phyloP scores from a whole-genome alignment of 2,797 vertebrate species.

The Pterois miles region DNA sequence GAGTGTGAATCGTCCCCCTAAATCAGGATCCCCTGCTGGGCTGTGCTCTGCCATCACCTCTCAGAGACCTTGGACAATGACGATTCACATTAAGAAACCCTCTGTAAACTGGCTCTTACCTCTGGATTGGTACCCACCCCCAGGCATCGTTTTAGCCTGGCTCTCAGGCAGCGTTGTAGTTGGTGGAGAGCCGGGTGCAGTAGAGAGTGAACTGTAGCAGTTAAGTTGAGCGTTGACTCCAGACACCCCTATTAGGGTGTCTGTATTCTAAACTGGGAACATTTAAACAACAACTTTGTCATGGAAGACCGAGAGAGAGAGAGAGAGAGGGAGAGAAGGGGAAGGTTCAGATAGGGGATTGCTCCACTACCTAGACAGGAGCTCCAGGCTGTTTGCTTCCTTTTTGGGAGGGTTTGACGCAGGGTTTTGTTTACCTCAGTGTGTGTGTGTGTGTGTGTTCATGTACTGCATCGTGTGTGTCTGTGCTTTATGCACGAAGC shows the following conservation, averaged over 20 bases:
- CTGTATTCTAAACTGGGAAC: slow-evolving; percentile 67
- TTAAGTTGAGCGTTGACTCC: slow-evolving; percentile 60
- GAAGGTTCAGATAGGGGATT: slow-evolving; percentile 67
- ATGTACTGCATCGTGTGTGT: slow-evolving; percentile 30
- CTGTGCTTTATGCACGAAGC: slow-evolving; percentile 53
- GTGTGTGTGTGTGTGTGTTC: slow-evolving; percentile 27
- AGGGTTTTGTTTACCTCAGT: slow-evolving; percentile 65
- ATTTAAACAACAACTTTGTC: slow-evolving; percentile 70
- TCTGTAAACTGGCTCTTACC: slow-evolving; percentile 38
- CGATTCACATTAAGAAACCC: slow-evolving; percentile 48
- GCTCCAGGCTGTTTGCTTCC: slow-evolving; percentile 77
- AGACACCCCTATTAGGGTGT: slow-evolving; percentile 68
- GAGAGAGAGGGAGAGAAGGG: not conserved
- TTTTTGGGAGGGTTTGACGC: slow-evolving; percentile 63
- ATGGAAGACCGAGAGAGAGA: slow-evolving; percentile 45
- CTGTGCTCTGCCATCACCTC: slow-evolving; percentile 26
- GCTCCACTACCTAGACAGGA: slow-evolving; percentile 66
- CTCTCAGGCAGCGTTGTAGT: slow-evolving; percentile 32
- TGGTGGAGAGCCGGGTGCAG: slow-evolving; percentile 44
- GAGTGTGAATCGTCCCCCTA: slow-evolving; percentile 59
- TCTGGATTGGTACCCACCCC: slow-evolving; percentile 46
- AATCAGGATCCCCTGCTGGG: slow-evolving; percentile 57
- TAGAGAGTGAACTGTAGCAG: slow-evolving; percentile 55
- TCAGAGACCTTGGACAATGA: slow-evolving; percentile 45
- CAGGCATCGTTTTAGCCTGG: slow-evolving; percentile 51